phyloP scores from a whole-genome alignment of 2,113 vertebrate species.

The Neodon shergylaensis region DNA sequence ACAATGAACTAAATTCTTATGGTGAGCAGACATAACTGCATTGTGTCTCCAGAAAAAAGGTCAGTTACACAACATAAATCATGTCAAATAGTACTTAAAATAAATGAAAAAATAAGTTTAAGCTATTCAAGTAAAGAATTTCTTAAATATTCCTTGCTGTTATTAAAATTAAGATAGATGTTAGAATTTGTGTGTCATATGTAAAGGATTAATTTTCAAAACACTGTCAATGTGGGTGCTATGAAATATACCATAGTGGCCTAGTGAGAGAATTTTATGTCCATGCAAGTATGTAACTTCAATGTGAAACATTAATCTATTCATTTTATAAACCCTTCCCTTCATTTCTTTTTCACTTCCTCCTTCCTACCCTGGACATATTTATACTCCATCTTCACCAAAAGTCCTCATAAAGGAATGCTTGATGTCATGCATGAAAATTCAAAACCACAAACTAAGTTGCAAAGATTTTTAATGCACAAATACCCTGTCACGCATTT shows the following conservation, averaged over 20 bases:
- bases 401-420: background rate
- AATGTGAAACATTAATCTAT: background rate
- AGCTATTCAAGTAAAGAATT: background rate
- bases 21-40: background rate
- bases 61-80: background rate
- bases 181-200: background rate
- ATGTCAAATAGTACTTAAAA: background rate
- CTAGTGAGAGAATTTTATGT: background rate
- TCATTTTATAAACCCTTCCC: too few species aligned
- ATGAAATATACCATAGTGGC: background rate
- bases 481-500: background rate
- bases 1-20: background rate
- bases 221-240: background rate
- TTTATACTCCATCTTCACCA: background rate
- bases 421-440: background rate
- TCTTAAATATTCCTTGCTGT: background rate
- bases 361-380: background rate
- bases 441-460: background rate
- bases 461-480: background rate
- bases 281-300: background rate
- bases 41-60: background rate
- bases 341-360: background rate
- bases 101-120: background rate
- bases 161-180: background rate
- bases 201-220: background rate